Percentiles rank a stretch among this genome's conserved stretches.
phyloP scores from a whole-genome alignment of 1,140 invertebrate species.

The Drosophila paulistorum region DNA sequence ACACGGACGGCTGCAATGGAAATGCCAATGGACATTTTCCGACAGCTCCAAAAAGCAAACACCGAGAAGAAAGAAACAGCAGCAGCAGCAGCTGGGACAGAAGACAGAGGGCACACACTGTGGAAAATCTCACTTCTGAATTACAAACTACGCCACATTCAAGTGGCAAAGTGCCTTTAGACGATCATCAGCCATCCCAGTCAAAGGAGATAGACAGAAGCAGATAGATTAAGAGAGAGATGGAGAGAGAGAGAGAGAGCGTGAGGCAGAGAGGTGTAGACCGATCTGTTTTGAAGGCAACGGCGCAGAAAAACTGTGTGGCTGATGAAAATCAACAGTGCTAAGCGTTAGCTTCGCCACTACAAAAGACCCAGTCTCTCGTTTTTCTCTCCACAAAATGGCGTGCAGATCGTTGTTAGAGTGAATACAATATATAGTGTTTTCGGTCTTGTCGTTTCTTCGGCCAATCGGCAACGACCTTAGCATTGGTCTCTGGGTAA shows the following conservation, averaged over 20 bases:
- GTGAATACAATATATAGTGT: conserved; percentile 46
- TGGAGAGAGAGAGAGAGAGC: conserved; percentile 5
- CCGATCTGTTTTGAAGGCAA: conserved; percentile 44
- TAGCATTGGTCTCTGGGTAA: conserved; percentile 7
- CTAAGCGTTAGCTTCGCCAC: conserved; percentile 81
- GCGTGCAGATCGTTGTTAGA: conserved; percentile 51
- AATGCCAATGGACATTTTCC: conserved; percentile 77
- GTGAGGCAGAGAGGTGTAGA: conserved; percentile 20
- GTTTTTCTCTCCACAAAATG: conserved; percentile 59
- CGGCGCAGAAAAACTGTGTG: conserved; percentile 78
- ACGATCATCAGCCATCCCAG: conserved; percentile 21
- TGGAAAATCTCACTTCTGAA: conserved; percentile 82
- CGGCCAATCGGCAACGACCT: conserved; percentile 24
- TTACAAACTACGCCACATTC: conserved; percentile 69
- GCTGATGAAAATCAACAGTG: conserved; percentile 82
- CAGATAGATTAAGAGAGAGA: conserved; percentile 19
- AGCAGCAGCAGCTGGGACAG: conserved; percentile 44
- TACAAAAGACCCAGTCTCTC: conserved; percentile 38
- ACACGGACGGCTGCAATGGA: conserved; percentile 50
- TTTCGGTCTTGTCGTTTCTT: not conserved
- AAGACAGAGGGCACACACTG: conserved; percentile 64
- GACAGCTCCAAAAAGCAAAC: conserved; percentile 51
- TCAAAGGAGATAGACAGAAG: conserved; percentile 35
- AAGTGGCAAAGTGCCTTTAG: conserved; percentile 19
- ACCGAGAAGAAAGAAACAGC: conserved; percentile 6